Base-by-base conservation (phyloP, 2,797 vertebrate genomes). In the Xiphophorus birchmanni region DNA sequence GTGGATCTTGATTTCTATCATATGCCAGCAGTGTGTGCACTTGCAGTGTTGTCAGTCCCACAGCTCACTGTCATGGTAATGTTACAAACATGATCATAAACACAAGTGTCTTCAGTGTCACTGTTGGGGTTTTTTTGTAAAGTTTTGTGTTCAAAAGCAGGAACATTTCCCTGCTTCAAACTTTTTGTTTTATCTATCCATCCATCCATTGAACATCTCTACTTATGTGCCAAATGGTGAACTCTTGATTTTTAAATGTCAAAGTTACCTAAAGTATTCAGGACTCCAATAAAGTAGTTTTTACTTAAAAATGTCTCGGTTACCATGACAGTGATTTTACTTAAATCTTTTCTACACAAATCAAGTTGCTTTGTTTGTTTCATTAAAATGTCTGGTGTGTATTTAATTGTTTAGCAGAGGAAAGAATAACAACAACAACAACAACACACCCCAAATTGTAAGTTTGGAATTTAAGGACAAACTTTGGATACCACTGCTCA, bases 31-130 rank as follows among this genome's bases (percentile, higher is more conserved):
- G 52, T 67, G 11, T 72, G 44, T 72, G 73, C 42, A 52, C 52
- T 42, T 47, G 40, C 18, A 9, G 35, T 60, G 44, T 40, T 80
- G 63, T 67, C 18, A 63, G 63, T 77, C 48, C 45, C 71, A 69
- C 18, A 67, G 17, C 37, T 42, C 1, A 26, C 52, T 77, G 82
- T 71, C 88, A 87, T 87, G 79, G 86, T 76, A 84, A 92, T 87
- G 26, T 9, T 3, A 40, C 75, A 80, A 80, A 91, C 84, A 91
- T 75, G 60, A 37, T 37, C 5, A 29, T 45, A 89, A 85, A 90
- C 84, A 91, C 67, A 77, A 82, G 48, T 56, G 72, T 74, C 77
- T 35, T 81, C 7, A 35, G 11, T 72, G 56, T 73, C 58, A n/a
- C n/a, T 45, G 45, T 58, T 60, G 2, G 8, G 32, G n/a, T 73